Percentiles rank a stretch among this genome's conserved stretches.
Evolutionary conservation across 2,113 vertebrate species (phyloP).

Genomic region (Periophthalmus modestus): DNA sequence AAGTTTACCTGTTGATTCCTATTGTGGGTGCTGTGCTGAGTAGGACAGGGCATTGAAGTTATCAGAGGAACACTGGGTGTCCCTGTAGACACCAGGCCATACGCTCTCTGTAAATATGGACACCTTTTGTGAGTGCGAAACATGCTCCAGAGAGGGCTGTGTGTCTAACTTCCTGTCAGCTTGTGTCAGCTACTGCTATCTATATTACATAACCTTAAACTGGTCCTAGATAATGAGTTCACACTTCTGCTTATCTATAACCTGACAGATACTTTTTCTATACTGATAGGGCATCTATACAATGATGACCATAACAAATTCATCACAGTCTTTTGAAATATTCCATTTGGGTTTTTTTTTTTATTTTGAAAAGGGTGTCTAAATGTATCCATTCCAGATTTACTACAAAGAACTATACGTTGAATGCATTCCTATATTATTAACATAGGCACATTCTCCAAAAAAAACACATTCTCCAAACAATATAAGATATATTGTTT

Average conservation of each 20-base stretch:
- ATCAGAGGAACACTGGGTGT: constrained; percentile 27
- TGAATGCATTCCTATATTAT: no score
- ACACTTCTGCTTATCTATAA: neutral
- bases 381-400: neutral
- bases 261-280: neutral
- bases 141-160: constrained; percentile 21
- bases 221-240: constrained; percentile 18
- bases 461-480: no score
- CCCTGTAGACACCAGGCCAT: constrained; percentile 36
- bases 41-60: constrained; percentile 30
- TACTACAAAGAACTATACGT: neutral
- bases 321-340: neutral
- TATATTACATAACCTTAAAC: constrained; percentile 23
- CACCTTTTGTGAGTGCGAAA: constrained; percentile 34
- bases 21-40: constrained; percentile 36
- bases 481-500: neutral
- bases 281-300: neutral
- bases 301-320: neutral
- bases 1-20: constrained; percentile 55
- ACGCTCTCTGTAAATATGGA: constrained; percentile 41
- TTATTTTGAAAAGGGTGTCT: no score
- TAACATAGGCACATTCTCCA: no score
- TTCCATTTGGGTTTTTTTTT: no score
- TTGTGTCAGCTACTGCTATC: constrained; percentile 21
- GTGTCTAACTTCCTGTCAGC: constrained; percentile 36